These are phyloP conservation scores for Leptinotarsa juncta DNA, from an alignment of 2,888 invertebrate genomes.

Conservation along the genomic window DNA sequence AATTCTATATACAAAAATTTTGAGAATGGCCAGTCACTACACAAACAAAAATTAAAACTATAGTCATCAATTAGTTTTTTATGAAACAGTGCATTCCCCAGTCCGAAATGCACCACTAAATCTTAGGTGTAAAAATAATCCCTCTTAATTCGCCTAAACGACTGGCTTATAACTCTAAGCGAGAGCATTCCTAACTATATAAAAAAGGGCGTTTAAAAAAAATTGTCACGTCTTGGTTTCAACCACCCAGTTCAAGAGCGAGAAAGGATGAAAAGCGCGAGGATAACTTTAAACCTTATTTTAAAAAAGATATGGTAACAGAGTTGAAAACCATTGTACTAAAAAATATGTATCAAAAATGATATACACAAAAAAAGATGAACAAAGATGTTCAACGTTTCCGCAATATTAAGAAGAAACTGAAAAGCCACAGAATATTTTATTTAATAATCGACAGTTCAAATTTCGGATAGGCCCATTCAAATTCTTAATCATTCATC, in stretches of 20 bases:
- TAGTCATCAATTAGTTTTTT: background rate
- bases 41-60: background rate
- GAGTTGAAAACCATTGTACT: constrained; percentile 64
- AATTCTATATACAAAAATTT: constrained; percentile 7
- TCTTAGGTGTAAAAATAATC: background rate
- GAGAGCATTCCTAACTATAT: background rate
- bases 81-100: background rate
- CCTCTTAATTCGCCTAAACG: background rate
- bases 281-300: constrained; percentile 39
- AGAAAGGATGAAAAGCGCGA: constrained; percentile 8
- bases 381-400: constrained; percentile 7
- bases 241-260: background rate
- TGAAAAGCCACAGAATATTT: too few relatives aligned
- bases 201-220: background rate
- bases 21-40: background rate
- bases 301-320: constrained; percentile 61
- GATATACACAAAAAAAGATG: background rate
- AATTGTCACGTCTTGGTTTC: background rate
- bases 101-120: background rate
- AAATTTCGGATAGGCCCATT: too few relatives aligned
- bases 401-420: background rate
- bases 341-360: constrained; percentile 46
- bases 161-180: background rate
- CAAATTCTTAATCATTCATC: too few relatives aligned
- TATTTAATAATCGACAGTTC: too few relatives aligned